Evolutionary conservation across 2,113 vertebrate species (phyloP), one percentile per base, ranked within the genome.

Genomic region (Solenodon paradoxus): DNA sequence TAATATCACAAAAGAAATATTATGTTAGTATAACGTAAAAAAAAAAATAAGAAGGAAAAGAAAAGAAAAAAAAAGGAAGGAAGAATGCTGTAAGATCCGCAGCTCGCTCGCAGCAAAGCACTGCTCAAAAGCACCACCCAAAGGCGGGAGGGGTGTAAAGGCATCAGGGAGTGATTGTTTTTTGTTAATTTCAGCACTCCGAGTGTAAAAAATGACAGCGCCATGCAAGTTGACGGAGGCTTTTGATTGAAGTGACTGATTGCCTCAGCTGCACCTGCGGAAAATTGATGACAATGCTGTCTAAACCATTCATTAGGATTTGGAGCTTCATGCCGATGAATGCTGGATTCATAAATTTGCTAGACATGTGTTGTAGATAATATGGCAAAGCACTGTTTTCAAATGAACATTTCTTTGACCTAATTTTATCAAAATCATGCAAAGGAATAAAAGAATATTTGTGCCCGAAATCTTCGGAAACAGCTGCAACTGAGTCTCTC

Each of bases 181-280:
- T 93, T 94, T 96, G 96, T 98, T 98, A 98, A 98, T 99, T 99
- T 98, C 97, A 97, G 97, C 97, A 98, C 98, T 98, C 96, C 97
- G 96, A 98, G 98, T 96, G 98, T 98, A 99, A 99, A 99, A 99
- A 99, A 98, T 99, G 98, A 99, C 98, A 98, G 98, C 91, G 94
- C 94, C 92, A 98, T 95, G 96, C 94, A 98, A 97, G 96, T 95
- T 98, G 99, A 98, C 98, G 97, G 98, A 98, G 97, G 98, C 97
- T 98, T 99, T 99, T 99, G 99, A 99, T 99, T 98, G 99, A 99
- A 99, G 98, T 99, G 98, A 99, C 98, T 98, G 99, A 99, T 99
- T 99, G 99, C 98, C 98, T 97, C 97, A 97, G 98, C 98, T 98
- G 98, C 98, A 99, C 98, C 99, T 99, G 98, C 98, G 98, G 98